Percentiles rank a stretch among this genome's conserved stretches.
Evolutionary conservation across 2,797 vertebrate species (phyloP).

Genomic region (Cirrhinus molitorella): DNA sequence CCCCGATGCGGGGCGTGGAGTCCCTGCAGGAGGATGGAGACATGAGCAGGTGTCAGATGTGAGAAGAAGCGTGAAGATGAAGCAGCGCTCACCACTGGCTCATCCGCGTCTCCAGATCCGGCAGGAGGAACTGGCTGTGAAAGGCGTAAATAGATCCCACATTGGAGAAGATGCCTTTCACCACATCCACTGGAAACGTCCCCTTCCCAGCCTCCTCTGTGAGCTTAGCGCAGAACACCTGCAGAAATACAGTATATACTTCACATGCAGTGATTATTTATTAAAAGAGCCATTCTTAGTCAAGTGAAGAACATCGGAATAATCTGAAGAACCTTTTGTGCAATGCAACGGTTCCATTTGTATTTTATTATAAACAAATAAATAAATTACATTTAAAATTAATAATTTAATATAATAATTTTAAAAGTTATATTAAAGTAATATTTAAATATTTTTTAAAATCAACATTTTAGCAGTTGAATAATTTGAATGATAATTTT

Average conservation of each 20-base stretch:
- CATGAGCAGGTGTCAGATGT: neutral
- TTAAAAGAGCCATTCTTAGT: too few species aligned
- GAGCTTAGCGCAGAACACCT: constrained; percentile 87
- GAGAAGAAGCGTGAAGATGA: neutral
- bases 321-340: too few species aligned
- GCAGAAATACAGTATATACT: constrained; percentile 37
- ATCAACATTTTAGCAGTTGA: too few species aligned
- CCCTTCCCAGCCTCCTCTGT: constrained; percentile 83
- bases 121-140: constrained; percentile 88
- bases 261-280: too few species aligned
- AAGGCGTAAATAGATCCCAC: constrained; percentile 91
- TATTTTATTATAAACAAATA: too few species aligned
- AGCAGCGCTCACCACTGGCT: constrained; percentile 79
- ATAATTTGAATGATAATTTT: too few species aligned
- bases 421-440: too few species aligned
- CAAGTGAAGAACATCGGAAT: too few species aligned
- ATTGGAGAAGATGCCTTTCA: constrained; percentile 91
- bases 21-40: constrained; percentile 69
- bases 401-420: too few species aligned
- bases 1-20: constrained; percentile 81
- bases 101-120: constrained; percentile 85
- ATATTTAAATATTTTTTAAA: too few species aligned
- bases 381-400: neutral
- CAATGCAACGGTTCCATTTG: too few species aligned
- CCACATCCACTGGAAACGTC: constrained; percentile 84